Evolutionary conservation across 2,888 invertebrate genomes (phyloP).

Genomic region (Drosophila atripex): DNA sequence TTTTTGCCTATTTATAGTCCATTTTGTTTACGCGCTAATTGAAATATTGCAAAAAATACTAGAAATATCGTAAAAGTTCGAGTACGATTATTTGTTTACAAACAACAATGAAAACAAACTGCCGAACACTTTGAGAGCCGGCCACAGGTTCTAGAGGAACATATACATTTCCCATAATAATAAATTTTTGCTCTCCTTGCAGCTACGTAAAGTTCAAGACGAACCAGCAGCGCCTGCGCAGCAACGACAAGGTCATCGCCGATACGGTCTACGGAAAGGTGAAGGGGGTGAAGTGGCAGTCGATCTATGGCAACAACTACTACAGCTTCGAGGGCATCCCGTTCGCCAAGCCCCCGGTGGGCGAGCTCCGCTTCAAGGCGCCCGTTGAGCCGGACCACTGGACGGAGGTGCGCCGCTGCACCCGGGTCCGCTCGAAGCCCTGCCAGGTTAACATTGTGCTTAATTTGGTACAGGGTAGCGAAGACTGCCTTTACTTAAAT

Average conservation of each 20-base stretch:
- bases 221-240: slow-evolving; percentile 80
- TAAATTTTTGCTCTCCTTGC: slow-evolving; percentile 9
- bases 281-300: slow-evolving; percentile 82
- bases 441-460: slow-evolving; percentile 82
- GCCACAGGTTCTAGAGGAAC: not conserved
- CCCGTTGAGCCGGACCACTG: slow-evolving; percentile 84
- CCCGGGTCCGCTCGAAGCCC: slow-evolving; percentile 80
- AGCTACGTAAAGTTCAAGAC: slow-evolving; percentile 83
- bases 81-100: slow-evolving; percentile 36
- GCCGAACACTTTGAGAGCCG: slow-evolving; percentile 12
- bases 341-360: slow-evolving; percentile 83
- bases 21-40: slow-evolving; percentile 48
- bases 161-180: not conserved
- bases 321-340: slow-evolving; percentile 83
- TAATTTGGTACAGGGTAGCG: slow-evolving; percentile 84
- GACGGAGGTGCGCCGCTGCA: slow-evolving; percentile 83
- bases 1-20: slow-evolving; percentile 26
- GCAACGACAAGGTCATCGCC: slow-evolving; percentile 80
- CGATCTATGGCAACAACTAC: slow-evolving; percentile 80
- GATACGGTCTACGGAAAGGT: slow-evolving; percentile 81
- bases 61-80: slow-evolving; percentile 9
- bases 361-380: slow-evolving; percentile 83
- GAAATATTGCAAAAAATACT: slow-evolving; percentile 39
- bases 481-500: slow-evolving; percentile 85
- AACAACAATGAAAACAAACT: slow-evolving; percentile 16